phyloP scores from a whole-genome alignment of 2,797 vertebrate genomes.

The Zenarchopterus dispar region DNA sequence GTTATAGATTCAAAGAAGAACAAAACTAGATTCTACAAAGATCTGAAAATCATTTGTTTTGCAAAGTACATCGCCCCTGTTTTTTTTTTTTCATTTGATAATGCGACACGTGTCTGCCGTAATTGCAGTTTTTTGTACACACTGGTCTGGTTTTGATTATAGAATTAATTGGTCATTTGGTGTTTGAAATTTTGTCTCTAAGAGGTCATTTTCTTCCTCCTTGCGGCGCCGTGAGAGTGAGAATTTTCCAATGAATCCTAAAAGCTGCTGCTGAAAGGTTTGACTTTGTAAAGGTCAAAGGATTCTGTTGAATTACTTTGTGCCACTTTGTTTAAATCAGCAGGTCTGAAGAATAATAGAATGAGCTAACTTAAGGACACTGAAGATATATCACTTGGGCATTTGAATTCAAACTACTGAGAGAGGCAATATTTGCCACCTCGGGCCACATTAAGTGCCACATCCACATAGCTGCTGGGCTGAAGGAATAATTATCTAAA shows the following conservation, averaged over 20 bases:
- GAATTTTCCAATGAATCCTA: conserved; percentile 19
- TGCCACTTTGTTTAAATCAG: conserved; percentile 65
- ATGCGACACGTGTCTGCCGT: neutral
- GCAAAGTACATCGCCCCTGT: too few species aligned
- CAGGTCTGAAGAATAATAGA: conserved; percentile 56
- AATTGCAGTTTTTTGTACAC: neutral
- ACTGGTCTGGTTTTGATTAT: neutral
- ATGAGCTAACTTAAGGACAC: conserved; percentile 51
- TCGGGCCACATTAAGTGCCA: conserved; percentile 61
- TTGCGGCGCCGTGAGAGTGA: too few species aligned
- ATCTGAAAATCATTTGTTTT: too few species aligned
- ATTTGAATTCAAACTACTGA: conserved; percentile 65
- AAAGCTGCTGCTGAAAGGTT: conserved; percentile 36
- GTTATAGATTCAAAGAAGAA: neutral
- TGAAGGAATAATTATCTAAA: conserved; percentile 66
- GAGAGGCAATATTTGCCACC: conserved; percentile 60
- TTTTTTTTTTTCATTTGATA: neutral
- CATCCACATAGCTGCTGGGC: conserved; percentile 71
- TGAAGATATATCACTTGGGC: conserved; percentile 47
- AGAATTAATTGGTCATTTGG: conserved; percentile 1
- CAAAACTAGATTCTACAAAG: neutral
- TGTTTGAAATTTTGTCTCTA: neutral
- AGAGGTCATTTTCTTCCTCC: too few species aligned
- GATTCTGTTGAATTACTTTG: conserved; percentile 53
- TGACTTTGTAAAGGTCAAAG: conserved; percentile 54